Conservation (phyloP, 2,797 vertebrate genomes). For the Podarcis siculus region DNA sequence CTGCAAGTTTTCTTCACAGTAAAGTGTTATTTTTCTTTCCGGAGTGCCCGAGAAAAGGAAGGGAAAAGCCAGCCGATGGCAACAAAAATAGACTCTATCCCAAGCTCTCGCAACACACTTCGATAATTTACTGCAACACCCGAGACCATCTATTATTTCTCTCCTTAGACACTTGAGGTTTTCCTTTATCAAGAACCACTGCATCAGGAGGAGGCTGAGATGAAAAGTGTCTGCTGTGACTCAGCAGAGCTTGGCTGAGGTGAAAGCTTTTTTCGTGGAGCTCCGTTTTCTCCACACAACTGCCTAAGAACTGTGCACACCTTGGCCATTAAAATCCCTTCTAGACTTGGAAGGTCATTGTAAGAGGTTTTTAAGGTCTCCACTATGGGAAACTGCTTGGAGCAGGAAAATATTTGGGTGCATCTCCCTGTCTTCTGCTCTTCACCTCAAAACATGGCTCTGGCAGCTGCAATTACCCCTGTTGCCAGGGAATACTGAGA, state of each 20-base stretch:
- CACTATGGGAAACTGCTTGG: not conserved
- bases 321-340: not conserved
- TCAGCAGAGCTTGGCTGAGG: slow-evolving; percentile 31
- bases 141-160: slow-evolving; percentile 29
- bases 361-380: not conserved
- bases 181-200: slow-evolving; percentile 49
- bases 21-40: not conserved
- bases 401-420: not conserved
- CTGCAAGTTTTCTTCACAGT: slow-evolving; percentile 34
- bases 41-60: not conserved
- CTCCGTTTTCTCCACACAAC: slow-evolving; percentile 13
- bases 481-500: no score
- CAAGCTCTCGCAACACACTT: slow-evolving; percentile 4
- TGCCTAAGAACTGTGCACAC: not conserved
- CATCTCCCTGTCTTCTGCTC: not conserved
- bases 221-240: slow-evolving; percentile 41
- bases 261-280: slow-evolving; percentile 10
- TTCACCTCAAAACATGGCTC: not conserved
- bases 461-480: no score
- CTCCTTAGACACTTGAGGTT: slow-evolving; percentile 53
- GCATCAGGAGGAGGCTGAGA: slow-evolving; percentile 41
- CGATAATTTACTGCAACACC: slow-evolving; percentile 33
- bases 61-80: not conserved
- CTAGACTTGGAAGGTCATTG: not conserved
- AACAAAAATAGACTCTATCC: slow-evolving; percentile 15